Conservation (phyloP, 2,888 invertebrate species). For the Deroplatys truncata region DNA sequence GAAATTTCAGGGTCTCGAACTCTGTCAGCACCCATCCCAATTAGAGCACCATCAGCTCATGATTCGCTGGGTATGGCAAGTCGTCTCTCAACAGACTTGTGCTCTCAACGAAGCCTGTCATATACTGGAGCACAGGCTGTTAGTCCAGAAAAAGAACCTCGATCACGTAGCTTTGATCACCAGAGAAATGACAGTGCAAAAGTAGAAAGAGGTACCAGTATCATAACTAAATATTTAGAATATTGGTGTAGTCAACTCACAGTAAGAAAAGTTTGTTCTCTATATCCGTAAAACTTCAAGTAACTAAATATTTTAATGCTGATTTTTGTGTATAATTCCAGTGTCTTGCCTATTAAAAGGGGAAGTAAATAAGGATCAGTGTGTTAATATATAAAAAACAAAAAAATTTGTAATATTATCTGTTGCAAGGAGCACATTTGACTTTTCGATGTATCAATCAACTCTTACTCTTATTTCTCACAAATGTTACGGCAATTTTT, state of each 20-base stretch:
- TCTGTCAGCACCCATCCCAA: conserved; percentile 21
- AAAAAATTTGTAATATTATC: no score
- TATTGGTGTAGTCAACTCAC: not conserved
- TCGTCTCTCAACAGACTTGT: conserved; percentile 10
- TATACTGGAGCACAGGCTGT: conserved; percentile 11
- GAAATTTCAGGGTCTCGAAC: not conserved
- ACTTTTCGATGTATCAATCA: no score
- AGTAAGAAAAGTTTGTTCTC: not conserved
- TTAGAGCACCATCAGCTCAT: conserved; percentile 6
- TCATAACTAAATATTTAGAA: not conserved
- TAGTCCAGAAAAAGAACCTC: conserved; percentile 21
- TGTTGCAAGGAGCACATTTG: no score
- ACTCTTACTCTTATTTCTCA: no score
- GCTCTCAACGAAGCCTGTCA: conserved; percentile 15
- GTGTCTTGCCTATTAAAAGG: no score
- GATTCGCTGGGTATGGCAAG: not conserved
- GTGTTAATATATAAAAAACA: no score
- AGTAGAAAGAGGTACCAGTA: conserved; percentile 47
- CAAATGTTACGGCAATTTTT: no score
- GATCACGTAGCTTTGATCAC: conserved; percentile 62
- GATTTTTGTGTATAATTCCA: no score
- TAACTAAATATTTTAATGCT: no score
- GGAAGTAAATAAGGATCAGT: no score
- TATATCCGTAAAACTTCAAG: not conserved
- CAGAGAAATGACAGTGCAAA: conserved; percentile 45